Evolutionary conservation across 35 echinoderm and acorn worm genomes (phyloP).

Genomic region (Hemicentrotus pulcherrimus): DNA sequence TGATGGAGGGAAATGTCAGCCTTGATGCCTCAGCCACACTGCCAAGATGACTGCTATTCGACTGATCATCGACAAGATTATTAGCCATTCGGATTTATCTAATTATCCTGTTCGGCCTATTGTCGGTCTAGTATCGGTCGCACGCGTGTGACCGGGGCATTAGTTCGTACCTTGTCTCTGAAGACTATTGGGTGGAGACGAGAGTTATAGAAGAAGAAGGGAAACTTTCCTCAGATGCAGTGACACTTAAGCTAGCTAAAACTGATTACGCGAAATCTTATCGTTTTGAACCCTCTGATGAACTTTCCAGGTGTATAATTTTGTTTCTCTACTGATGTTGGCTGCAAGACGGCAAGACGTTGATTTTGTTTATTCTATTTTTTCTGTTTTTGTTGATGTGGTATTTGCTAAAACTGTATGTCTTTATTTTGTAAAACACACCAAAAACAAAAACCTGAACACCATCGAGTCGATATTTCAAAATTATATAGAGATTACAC

Average conservation of each 20-base stretch:
- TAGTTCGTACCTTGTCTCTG: background rate
- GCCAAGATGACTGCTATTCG: too few relatives aligned
- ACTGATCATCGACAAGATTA: too few relatives aligned
- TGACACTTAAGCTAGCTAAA: background rate
- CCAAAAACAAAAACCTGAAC: too few relatives aligned
- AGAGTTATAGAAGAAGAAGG: background rate
- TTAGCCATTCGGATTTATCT: too few relatives aligned
- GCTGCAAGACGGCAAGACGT: background rate
- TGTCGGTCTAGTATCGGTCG: too few relatives aligned
- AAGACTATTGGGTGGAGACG: background rate
- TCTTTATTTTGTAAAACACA: too few relatives aligned
- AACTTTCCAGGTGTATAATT: background rate
- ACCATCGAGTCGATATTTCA: too few relatives aligned
- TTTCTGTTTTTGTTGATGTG: too few relatives aligned
- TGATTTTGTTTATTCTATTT: background rate
- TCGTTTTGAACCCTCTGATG: background rate
- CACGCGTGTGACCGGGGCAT: too few relatives aligned
- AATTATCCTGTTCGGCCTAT: too few relatives aligned
- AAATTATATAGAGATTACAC: too few relatives aligned
- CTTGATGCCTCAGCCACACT: background rate
- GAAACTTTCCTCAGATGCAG: background rate
- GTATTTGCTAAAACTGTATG: too few relatives aligned
- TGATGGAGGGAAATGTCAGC: background rate
- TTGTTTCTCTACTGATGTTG: background rate
- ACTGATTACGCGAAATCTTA: background rate